phyloP scores from a whole-genome alignment of 2,888 invertebrate genomes.

The Lasius fuliginosus region DNA sequence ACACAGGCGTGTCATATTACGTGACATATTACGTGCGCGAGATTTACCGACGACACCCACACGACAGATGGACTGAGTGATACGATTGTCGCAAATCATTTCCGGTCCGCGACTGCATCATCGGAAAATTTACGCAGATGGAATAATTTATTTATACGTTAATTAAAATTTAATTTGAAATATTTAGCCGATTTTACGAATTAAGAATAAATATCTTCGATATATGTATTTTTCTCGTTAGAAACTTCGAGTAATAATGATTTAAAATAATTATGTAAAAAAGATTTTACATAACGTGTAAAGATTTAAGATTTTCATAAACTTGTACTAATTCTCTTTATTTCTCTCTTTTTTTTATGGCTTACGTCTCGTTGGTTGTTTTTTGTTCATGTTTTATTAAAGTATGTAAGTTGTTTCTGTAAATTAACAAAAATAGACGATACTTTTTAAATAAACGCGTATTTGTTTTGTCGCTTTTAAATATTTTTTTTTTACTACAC shows the following conservation, averaged over 20 bases:
- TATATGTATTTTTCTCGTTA: not conserved
- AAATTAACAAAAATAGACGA: not conserved
- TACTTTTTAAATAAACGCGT: too few species aligned
- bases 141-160: not conserved
- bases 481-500: not conserved
- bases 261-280: not conserved
- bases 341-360: too few species aligned
- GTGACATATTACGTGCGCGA: conserved; percentile 73
- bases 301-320: too few species aligned
- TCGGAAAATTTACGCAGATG: not conserved
- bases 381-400: too few species aligned
- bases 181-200: not conserved
- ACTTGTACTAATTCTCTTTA: too few species aligned
- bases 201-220: not conserved
- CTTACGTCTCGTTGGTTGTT: too few species aligned
- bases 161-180: not conserved
- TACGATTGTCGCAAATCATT: conserved; percentile 17
- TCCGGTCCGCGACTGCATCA: not conserved
- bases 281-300: too few species aligned
- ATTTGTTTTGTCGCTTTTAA: not conserved
- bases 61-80: conserved; percentile 74
- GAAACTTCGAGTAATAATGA: not conserved
- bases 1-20: conserved; percentile 70
- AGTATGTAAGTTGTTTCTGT: not conserved
- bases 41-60: conserved; percentile 75